Percentiles rank a stretch among this genome's conserved stretches.
phyloP scores from a whole-genome alignment of 2,113 vertebrate genomes.

The Rousettus leschenaultii region DNA sequence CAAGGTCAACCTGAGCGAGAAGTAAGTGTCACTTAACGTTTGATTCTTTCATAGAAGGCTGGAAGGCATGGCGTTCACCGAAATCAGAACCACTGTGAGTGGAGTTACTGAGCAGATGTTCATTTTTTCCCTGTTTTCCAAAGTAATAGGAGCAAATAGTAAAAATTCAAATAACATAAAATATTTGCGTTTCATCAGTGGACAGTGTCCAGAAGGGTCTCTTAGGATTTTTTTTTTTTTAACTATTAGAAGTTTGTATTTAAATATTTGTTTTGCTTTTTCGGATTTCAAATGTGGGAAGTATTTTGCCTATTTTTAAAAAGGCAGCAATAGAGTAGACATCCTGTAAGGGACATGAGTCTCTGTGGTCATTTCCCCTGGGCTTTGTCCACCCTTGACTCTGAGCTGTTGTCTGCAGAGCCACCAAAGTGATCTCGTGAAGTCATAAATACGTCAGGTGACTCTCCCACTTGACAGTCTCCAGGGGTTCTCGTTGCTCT shows the following conservation, averaged over 20 bases:
- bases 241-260: neutral
- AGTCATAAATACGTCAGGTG: neutral
- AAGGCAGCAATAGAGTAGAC: neutral
- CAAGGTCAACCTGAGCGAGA: conserved; percentile 92
- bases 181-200: neutral
- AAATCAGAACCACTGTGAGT: neutral
- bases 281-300: neutral
- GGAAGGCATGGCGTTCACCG: too few species aligned
- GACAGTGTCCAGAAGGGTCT: neutral
- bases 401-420: neutral
- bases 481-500: neutral
- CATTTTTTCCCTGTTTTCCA: too few species aligned
- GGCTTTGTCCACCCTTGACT: neutral
- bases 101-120: neutral
- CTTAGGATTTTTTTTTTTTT: neutral
- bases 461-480: neutral
- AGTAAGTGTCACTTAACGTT: conserved; percentile 80
- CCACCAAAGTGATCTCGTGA: too few species aligned
- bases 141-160: neutral
- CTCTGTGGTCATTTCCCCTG: neutral
- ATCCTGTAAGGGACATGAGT: neutral
- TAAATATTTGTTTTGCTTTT: neutral
- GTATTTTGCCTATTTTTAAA: neutral
- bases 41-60: neutral
- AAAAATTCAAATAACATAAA: neutral